Percentiles rank a stretch among this genome's conserved stretches.
phyloP scores from a whole-genome alignment of 2,888 invertebrate species.

The Hirtodrosophila duncani region DNA sequence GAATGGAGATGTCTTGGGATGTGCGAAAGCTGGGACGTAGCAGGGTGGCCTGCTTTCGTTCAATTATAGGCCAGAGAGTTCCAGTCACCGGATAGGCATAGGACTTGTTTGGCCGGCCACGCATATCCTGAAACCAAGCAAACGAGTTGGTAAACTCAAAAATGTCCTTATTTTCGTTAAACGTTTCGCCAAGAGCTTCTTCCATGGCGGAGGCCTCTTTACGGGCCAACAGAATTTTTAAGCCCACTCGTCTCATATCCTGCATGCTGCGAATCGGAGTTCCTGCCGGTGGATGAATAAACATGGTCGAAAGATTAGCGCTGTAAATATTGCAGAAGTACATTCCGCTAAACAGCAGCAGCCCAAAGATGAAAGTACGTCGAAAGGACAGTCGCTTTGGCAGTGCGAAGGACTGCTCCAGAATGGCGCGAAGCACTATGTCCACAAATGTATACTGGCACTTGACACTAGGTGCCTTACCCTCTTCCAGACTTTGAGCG shows the following conservation, averaged over 20 bases:
- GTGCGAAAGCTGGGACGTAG: slow-evolving; percentile 16
- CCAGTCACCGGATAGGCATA: slow-evolving; percentile 43
- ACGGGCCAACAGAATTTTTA: slow-evolving; percentile 37
- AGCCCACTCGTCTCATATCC: slow-evolving; percentile 39
- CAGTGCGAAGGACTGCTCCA: slow-evolving; percentile 55
- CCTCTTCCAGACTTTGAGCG: slow-evolving; percentile 6
- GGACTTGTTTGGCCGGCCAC: slow-evolving; percentile 25
- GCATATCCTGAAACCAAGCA: slow-evolving; percentile 17
- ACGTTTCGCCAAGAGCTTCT: background rate
- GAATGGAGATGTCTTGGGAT: slow-evolving; percentile 23
- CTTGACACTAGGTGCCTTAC: background rate
- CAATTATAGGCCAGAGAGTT: slow-evolving; percentile 38
- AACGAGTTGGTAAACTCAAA: slow-evolving; percentile 21
- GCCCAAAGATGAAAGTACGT: slow-evolving; percentile 34
- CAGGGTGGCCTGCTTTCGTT: slow-evolving; percentile 27
- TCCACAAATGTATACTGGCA: background rate
- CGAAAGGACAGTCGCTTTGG: slow-evolving; percentile 13
- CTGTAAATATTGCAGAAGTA: slow-evolving; percentile 46
- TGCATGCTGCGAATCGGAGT: slow-evolving; percentile 41
- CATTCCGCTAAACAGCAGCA: slow-evolving; percentile 38
- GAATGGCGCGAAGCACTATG: slow-evolving; percentile 44
- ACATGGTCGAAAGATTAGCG: slow-evolving; percentile 45
- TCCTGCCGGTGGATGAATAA: slow-evolving; percentile 46
- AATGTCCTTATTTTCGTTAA: slow-evolving; percentile 18
- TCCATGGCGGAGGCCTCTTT: slow-evolving; percentile 4